Conservation (phyloP, 2,888 invertebrate genomes). For the Eremobia ochroleuca region DNA sequence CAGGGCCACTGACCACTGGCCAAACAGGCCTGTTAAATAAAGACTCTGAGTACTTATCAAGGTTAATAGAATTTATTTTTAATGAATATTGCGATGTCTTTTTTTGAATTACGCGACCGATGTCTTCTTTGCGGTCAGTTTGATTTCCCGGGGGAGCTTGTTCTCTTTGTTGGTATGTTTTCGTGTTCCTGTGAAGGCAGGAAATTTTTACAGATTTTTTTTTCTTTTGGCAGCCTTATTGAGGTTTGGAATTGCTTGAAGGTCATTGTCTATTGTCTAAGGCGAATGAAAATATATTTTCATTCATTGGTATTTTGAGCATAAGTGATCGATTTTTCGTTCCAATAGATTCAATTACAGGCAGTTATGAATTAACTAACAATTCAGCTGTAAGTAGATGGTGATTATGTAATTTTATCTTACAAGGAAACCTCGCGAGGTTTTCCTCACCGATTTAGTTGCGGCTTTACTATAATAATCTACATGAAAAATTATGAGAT, state of each 20-base stretch:
- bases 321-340: not conserved
- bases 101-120: slow-evolving; percentile 28
- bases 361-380: not conserved
- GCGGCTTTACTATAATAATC: too few relatives aligned
- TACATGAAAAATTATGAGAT: too few relatives aligned
- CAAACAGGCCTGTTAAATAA: too few relatives aligned
- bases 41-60: not conserved
- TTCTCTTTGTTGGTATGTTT: slow-evolving; percentile 21
- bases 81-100: slow-evolving; percentile 24
- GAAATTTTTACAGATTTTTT: slow-evolving; percentile 4
- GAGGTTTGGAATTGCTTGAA: not conserved
- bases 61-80: slow-evolving; percentile 20
- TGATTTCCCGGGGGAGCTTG: slow-evolving; percentile 45
- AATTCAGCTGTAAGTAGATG: not conserved
- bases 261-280: not conserved
- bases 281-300: not conserved
- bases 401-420: not conserved
- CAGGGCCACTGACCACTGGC: too few relatives aligned
- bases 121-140: slow-evolving; percentile 43
- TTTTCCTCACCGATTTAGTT: too few relatives aligned
- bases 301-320: not conserved
- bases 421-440: too few relatives aligned
- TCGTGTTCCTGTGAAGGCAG: slow-evolving; percentile 3
- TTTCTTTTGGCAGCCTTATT: not conserved
- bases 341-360: not conserved